Evolutionary conservation across 1,140 invertebrate species (phyloP).

Genomic region (Euglossa dilemma): DNA sequence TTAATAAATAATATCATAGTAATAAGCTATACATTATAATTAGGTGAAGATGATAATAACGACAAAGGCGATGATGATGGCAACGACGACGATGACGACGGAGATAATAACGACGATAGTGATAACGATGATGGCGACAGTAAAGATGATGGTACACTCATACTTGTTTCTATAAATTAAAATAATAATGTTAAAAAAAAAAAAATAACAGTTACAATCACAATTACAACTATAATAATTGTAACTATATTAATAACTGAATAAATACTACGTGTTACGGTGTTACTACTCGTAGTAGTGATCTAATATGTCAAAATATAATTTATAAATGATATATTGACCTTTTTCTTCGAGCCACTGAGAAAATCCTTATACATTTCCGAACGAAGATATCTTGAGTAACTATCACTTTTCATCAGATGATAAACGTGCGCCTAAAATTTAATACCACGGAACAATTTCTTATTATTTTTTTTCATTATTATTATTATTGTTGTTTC

Average conservation of each 20-base stretch:
- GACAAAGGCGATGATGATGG: not conserved
- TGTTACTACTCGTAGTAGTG: not conserved
- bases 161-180: not conserved
- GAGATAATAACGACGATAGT: not conserved
- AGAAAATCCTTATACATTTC: conserved; percentile 99
- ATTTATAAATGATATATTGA: conserved; percentile 78
- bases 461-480: conserved; percentile 12
- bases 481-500: conserved; percentile 12
- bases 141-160: not conserved
- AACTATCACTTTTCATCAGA: conserved; percentile 99
- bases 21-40: not conserved
- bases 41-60: not conserved
- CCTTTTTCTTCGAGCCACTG: conserved; percentile 97
- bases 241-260: not conserved
- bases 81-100: not conserved
- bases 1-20: not conserved
- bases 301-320: conserved; percentile 16
- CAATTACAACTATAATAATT: conserved; percentile 25
- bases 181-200: not conserved
- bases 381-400: conserved; percentile 97
- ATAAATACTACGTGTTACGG: not conserved
- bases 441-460: conserved; percentile 40
- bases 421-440: conserved; percentile 98
- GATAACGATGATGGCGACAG: not conserved
- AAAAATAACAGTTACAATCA: conserved; percentile 3